These are phyloP conservation scores for Rana temporaria DNA, from an alignment of 2,113 vertebrate genomes.

Conservation along the genomic window DNA sequence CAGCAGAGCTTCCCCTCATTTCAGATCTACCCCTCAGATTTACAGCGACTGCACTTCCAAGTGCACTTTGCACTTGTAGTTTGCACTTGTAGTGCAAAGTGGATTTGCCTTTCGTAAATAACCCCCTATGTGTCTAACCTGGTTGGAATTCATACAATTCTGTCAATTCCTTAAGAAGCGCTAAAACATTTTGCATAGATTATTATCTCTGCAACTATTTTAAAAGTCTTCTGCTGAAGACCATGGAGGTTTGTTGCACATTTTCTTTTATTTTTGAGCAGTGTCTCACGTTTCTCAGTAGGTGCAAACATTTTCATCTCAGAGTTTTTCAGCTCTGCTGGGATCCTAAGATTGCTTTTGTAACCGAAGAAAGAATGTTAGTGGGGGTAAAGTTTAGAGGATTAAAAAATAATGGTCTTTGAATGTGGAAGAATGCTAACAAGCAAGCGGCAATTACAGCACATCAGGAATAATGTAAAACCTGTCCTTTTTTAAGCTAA, in stretches of 20 bases:
- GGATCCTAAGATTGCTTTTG: conserved; percentile 28
- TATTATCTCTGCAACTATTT: too few species aligned
- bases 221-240: too few species aligned
- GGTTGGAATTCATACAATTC: too few species aligned
- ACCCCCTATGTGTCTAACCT: too few species aligned
- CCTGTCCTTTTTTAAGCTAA: not conserved
- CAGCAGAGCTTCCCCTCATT: too few species aligned
- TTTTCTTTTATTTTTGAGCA: not conserved
- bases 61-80: too few species aligned
- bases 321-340: not conserved
- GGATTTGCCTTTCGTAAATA: too few species aligned
- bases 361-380: conserved; percentile 4
- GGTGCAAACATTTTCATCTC: conserved; percentile 18
- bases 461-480: not conserved
- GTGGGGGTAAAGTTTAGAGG: conserved; percentile 8
- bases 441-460: not conserved
- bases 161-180: too few species aligned
- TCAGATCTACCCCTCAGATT: too few species aligned
- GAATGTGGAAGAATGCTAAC: conserved; percentile 22
- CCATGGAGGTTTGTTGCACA: not conserved
- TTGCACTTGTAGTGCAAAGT: too few species aligned
- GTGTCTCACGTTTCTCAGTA: conserved; percentile 46
- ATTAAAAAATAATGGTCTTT: conserved; percentile 18
- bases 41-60: too few species aligned
- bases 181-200: too few species aligned